Base-by-base conservation (phyloP, 2,113 vertebrate species). In the Ictalurus furcatus region DNA sequence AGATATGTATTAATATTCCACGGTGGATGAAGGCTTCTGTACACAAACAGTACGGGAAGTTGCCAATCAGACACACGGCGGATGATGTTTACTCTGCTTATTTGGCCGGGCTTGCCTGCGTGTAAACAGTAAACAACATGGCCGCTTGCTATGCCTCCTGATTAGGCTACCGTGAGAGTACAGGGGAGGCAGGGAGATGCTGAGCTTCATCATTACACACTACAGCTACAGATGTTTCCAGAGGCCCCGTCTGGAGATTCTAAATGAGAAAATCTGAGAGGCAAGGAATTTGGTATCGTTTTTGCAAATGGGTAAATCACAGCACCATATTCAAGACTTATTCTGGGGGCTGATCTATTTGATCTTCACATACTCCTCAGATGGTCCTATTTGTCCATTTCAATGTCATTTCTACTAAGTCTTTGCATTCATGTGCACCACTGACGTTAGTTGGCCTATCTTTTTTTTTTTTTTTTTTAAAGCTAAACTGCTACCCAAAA, bases 171-270 rank as follows among this genome's bases (percentile, higher is more conserved):
- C 17, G 30, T 37, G 65, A 90, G 80, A 56, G 84, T n/a, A 81
- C 80, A 78, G 89, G 67, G 84, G 86, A 85, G 14, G 65, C 8
- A 61, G 81, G 13, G 79, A 87, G 80, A 65, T 37, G 28, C 48
- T 88, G 86, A 44, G 44, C 69, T 76, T 65, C 83, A 85, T 91
- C 88, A 91, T 91, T 90, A 91, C 80, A 91, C 91, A 90, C 90
- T 85, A 89, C 83, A 81, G 90, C 85, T 89, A 86, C 92, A 93
- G 91, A 93, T 92, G 91, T 90, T 92, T 86, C 44, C 74, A 65
- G 88, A 92, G 81, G 63, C 37, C 52, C 80, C 13, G 58, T 6
- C 37, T 44, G 85, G 30, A 89, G 82, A 76, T 87, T 56, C 87
- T 37, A 63, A 76, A 78, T n/a, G 48, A 88, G 58, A 59, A 74